phyloP scores from a whole-genome alignment of 2,797 vertebrate genomes.

The Propithecus deckenii region DNA sequence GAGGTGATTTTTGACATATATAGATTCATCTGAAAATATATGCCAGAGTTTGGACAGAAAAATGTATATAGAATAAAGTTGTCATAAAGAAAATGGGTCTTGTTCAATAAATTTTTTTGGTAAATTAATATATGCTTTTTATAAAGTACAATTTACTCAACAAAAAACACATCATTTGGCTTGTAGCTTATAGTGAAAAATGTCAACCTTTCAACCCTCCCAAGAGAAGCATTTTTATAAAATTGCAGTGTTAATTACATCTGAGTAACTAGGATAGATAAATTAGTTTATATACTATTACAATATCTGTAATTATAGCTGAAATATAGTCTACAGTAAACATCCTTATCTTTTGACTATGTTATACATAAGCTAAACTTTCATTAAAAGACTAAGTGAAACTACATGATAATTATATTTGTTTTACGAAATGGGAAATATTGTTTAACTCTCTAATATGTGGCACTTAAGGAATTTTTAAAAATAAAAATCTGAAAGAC shows the following conservation, averaged over 20 bases:
- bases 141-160: not conserved
- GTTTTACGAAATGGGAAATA: not conserved
- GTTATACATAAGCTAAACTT: not conserved
- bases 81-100: not conserved
- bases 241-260: not conserved
- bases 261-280: not conserved
- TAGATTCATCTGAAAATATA: not conserved
- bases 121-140: not conserved
- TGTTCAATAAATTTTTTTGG: not conserved
- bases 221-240: not conserved
- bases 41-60: not conserved
- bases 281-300: not conserved
- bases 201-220: not conserved
- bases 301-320: not conserved
- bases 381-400: slow-evolving; percentile 20
- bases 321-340: not conserved
- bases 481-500: not conserved
- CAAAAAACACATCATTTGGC: not conserved
- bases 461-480: not conserved
- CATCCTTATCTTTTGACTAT: not conserved
- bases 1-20: not conserved
- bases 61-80: not conserved
- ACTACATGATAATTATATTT: slow-evolving; percentile 3
- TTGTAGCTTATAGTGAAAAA: not conserved
- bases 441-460: not conserved